phyloP scores from a whole-genome alignment of 2,797 vertebrate genomes.

The Silurus aristotelis region DNA sequence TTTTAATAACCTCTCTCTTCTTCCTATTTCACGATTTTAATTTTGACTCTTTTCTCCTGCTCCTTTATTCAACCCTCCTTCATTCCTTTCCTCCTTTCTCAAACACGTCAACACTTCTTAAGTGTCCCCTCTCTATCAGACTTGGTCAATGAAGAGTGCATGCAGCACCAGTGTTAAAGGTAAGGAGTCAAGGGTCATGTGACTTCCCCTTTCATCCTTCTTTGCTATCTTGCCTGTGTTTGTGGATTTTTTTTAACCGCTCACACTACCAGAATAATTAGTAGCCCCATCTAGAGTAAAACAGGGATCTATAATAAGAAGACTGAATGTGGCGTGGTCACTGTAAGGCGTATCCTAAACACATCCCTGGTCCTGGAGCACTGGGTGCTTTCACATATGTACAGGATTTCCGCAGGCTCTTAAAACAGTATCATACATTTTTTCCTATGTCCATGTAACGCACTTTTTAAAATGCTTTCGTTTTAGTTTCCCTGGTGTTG shows the following conservation, averaged over 20 bases:
- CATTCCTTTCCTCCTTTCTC: not conserved
- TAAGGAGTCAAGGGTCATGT: constrained; percentile 59
- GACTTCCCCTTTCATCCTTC: not conserved
- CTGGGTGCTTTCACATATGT: constrained; percentile 6
- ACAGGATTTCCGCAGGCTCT: not conserved
- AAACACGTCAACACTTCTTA: constrained; percentile 63
- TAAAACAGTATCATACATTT: no score
- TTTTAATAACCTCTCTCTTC: constrained; percentile 42
- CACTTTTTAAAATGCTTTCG: no score
- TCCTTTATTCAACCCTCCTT: constrained; percentile 4
- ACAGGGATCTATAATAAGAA: not conserved
- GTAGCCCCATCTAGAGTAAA: no score
- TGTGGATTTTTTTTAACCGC: not conserved
- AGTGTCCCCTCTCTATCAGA: constrained; percentile 72
- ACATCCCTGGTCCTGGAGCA: constrained; percentile 2
- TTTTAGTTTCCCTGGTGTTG: no score
- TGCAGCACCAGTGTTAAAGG: constrained; percentile 69
- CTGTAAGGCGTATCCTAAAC: not conserved
- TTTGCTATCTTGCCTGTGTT: not conserved
- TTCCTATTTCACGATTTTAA: constrained; percentile 51
- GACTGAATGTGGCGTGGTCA: not conserved
- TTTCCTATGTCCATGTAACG: no score
- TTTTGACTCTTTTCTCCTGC: constrained; percentile 4
- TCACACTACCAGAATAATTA: no score
- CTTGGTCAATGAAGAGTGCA: constrained; percentile 75